These are phyloP conservation scores for Apogon hyalosoma DNA, from an alignment of 2,797 vertebrate species.

Conservation along the genomic window DNA sequence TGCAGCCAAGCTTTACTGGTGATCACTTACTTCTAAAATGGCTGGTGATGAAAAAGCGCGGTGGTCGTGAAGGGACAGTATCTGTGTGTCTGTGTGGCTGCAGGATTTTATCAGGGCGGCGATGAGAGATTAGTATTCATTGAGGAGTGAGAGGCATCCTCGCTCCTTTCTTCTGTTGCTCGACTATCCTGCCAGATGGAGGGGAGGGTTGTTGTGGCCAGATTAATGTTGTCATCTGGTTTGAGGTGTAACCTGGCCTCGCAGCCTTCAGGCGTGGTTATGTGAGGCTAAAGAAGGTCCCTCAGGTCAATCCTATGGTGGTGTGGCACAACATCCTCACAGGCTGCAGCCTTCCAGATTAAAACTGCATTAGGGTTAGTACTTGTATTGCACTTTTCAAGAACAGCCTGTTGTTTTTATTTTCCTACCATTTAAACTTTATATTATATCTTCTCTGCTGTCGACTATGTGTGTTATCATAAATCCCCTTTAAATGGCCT, in stretches of 20 bases:
- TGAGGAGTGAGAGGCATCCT: slow-evolving; percentile 55
- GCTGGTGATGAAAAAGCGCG: slow-evolving; percentile 37
- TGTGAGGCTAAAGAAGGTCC: slow-evolving; percentile 74
- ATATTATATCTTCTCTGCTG: slow-evolving; percentile 1
- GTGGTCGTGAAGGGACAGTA: slow-evolving; percentile 16
- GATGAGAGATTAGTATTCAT: slow-evolving; percentile 70
- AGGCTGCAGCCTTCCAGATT: slow-evolving; percentile 51
- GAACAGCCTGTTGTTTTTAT: slow-evolving; percentile 18
- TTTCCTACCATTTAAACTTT: not conserved
- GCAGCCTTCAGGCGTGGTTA: slow-evolving; percentile 54
- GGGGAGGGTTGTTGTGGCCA: slow-evolving; percentile 58
- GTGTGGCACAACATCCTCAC: slow-evolving; percentile 36
- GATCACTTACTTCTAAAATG: slow-evolving; percentile 64
- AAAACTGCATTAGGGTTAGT: slow-evolving; percentile 43
- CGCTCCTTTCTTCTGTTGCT: slow-evolving; percentile 66
- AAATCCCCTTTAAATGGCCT: slow-evolving; percentile 34
- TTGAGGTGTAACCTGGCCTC: slow-evolving; percentile 75
- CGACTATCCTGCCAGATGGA: slow-evolving; percentile 64
- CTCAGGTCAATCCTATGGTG: slow-evolving; percentile 62
- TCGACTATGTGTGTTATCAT: slow-evolving; percentile 25
- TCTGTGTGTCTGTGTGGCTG: slow-evolving; percentile 10
- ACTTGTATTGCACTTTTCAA: slow-evolving; percentile 27
- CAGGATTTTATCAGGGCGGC: slow-evolving; percentile 27
- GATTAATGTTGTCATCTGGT: slow-evolving; percentile 79
- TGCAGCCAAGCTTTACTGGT: slow-evolving; percentile 25